phyloP scores from a whole-genome alignment of 2,113 vertebrate species.

The Rhabdornis inornatus region DNA sequence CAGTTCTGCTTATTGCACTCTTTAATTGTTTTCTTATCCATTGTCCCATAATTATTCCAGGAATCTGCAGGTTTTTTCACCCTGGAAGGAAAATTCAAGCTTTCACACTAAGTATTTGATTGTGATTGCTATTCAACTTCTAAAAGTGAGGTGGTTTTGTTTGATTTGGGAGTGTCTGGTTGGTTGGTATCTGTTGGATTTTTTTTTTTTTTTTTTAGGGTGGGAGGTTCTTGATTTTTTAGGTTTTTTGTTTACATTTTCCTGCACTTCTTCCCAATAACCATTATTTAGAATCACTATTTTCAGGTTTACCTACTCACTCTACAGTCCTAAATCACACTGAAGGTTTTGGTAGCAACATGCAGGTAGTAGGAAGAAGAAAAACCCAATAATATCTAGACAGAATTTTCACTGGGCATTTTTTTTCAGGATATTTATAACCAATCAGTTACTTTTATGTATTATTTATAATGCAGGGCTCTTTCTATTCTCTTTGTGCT shows the following conservation, averaged over 20 bases:
- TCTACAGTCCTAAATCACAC: background rate
- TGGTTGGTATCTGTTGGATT: background rate
- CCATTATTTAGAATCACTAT: background rate
- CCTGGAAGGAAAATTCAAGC: background rate
- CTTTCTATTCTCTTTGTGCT: background rate
- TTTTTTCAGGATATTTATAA: background rate
- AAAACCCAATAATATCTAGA: background rate
- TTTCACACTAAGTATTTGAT: background rate
- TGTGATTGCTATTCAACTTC: background rate
- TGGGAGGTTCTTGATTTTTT: background rate
- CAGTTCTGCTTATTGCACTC: background rate
- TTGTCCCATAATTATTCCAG: background rate
- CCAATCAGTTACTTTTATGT: background rate
- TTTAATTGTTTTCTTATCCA: background rate
- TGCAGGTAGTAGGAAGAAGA: background rate
- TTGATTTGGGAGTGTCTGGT: background rate
- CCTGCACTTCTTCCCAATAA: background rate
- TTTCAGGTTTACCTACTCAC: background rate
- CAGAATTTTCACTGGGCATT: accelerated
- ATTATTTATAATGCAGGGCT: background rate
- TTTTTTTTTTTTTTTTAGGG: background rate
- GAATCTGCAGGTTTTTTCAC: background rate
- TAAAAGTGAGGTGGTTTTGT: accelerated
- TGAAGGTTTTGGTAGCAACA: background rate
- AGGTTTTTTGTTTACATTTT: background rate